phyloP scores from a whole-genome alignment of 2,113 vertebrate species.

The Diadophis punctatus region DNA sequence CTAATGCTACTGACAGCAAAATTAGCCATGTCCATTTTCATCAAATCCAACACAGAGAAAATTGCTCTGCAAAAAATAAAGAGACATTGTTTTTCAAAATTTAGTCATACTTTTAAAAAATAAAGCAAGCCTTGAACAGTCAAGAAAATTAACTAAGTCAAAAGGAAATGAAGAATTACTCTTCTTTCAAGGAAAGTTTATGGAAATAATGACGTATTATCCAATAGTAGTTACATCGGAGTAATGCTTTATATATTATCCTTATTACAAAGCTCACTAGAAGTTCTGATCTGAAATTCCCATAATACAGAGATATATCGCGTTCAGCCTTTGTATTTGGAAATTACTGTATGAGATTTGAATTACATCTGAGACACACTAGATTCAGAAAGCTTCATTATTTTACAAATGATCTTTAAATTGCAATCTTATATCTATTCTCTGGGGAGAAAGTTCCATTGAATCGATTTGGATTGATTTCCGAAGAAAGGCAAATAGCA shows the following conservation, averaged over 20 bases:
- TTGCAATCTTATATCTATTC: neutral
- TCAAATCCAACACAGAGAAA: slow-evolving; percentile 89
- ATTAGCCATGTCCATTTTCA: slow-evolving; percentile 98
- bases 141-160: slow-evolving; percentile 9
- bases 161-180: neutral
- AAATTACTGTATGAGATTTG: neutral
- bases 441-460: neutral
- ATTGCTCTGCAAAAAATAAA: slow-evolving; percentile 79
- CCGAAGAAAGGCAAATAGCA: neutral
- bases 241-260: neutral
- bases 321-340: neutral
- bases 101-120: neutral
- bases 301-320: neutral
- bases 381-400: neutral
- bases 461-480: neutral
- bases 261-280: neutral
- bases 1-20: slow-evolving; percentile 89
- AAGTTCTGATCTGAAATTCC: neutral
- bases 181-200: neutral
- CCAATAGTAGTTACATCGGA: neutral
- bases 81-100: slow-evolving; percentile 32
- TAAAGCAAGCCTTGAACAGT: slow-evolving; percentile 22
- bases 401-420: neutral
- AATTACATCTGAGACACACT: neutral
- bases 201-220: slow-evolving; percentile 17